Evolutionary conservation across 2,113 vertebrate species (phyloP).

Genomic region (Spilogale gracilis): DNA sequence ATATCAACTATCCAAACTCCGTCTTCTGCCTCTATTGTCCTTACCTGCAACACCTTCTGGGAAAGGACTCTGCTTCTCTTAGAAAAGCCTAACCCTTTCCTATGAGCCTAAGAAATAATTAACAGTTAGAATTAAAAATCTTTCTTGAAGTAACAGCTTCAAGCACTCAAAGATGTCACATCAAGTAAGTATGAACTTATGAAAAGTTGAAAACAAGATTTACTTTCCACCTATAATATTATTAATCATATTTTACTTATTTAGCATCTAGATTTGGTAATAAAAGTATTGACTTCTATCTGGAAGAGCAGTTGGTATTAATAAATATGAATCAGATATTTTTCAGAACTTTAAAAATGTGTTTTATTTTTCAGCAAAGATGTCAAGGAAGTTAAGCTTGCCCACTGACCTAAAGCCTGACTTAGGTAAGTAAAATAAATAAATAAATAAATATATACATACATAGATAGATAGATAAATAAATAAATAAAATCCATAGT

Average conservation of each 20-base stretch:
- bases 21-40: neutral
- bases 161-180: slow-evolving; percentile 41
- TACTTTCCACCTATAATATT: slow-evolving; percentile 68
- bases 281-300: slow-evolving; percentile 67
- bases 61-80: slow-evolving; percentile 33
- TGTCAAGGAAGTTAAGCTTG: slow-evolving; percentile 99
- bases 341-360: slow-evolving; percentile 92
- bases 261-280: slow-evolving; percentile 28
- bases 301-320: slow-evolving; percentile 70
- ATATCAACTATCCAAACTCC: neutral
- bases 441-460: neutral
- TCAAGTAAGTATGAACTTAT: slow-evolving; percentile 70
- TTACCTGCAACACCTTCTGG: neutral
- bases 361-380: slow-evolving; percentile 99
- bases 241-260: slow-evolving; percentile 66
- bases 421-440: slow-evolving; percentile 94
- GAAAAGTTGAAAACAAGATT: slow-evolving; percentile 59
- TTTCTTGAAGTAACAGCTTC: slow-evolving; percentile 67
- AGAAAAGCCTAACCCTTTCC: slow-evolving; percentile 52
- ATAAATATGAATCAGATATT: slow-evolving; percentile 71
- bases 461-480: slow-evolving; percentile 32
- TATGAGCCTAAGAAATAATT: slow-evolving; percentile 37
- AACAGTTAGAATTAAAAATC: slow-evolving; percentile 46
- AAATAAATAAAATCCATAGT: slow-evolving; percentile 26
- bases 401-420: slow-evolving; percentile 99